phyloP scores from a whole-genome alignment of 1,140 invertebrate species.

The Bombus confusus region DNA sequence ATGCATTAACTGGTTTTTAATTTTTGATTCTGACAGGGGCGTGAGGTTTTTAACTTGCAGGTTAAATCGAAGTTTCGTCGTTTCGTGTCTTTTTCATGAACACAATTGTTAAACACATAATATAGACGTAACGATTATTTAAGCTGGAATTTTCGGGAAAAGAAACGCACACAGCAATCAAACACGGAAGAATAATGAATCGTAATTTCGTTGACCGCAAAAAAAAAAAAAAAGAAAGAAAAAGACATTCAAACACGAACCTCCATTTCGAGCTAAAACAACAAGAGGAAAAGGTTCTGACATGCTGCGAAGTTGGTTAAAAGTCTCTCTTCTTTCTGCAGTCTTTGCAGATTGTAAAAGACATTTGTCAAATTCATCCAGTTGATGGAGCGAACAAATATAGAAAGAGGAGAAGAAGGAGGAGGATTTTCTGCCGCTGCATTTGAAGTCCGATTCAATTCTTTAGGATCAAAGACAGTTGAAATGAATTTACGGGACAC shows the following conservation, averaged over 20 bases:
- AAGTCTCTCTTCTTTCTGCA: slow-evolving; percentile 24
- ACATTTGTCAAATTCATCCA: slow-evolving; percentile 45
- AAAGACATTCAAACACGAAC: background rate
- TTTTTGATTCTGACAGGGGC: too few relatives aligned
- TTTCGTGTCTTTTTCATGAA: too few relatives aligned
- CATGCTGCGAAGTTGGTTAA: slow-evolving; percentile 5
- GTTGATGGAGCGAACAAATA: slow-evolving; percentile 32
- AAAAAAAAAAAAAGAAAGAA: background rate
- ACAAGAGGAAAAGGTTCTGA: background rate
- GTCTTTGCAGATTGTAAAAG: slow-evolving; percentile 38
- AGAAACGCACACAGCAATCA: background rate
- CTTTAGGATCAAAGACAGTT: slow-evolving; percentile 39
- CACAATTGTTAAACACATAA: too few relatives aligned
- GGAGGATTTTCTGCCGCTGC: slow-evolving; percentile 25
- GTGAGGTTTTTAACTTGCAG: too few relatives aligned
- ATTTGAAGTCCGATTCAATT: slow-evolving; percentile 43
- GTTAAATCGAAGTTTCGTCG: too few relatives aligned
- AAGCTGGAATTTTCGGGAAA: background rate
- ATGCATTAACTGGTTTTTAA: too few relatives aligned
- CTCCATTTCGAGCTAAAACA: background rate
- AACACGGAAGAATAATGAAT: background rate
- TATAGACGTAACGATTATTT: too few relatives aligned
- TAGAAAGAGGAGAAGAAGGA: background rate
- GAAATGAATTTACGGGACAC: slow-evolving; percentile 34
- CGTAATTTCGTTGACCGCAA: background rate